Evolutionary conservation across 2,113 vertebrate genomes (phyloP), one percentile per base, ranked within the genome.

Genomic region (Hyperoodon ampullatus): DNA sequence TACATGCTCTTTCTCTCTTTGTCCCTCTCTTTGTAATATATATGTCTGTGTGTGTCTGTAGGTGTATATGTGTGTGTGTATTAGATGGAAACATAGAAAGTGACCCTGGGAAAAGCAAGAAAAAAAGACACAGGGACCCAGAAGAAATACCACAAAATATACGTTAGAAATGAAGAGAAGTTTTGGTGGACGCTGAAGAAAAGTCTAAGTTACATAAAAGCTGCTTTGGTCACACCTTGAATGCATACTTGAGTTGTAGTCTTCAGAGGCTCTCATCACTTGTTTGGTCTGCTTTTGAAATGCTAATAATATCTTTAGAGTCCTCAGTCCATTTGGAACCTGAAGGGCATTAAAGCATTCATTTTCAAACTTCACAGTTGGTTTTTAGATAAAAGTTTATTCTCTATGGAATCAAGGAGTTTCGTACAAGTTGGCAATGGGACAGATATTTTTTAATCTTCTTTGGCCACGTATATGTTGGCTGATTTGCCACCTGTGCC

Each of bases 241-340:
- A 30, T 13, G 0, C 1, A 3, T 3, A 16, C 28, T 39, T 28
- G 10, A 1, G 1, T 77, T 87, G 23, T 26, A 35, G n/a, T 75
- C 10, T n/a, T 88, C 13, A n/a, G 21, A 90, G 47, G 13, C 24
- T 30, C 18, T 77, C 30, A 28, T 15, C 55, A 47, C 8, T 44
- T 71, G 30, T 35, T 53, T 83, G 39, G 71, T 50, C 15, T 86
- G 4, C n/a, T 90, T 97, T 94, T 83, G 68, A 87, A 87, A 90
- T 94, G 80, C 8, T 93, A 71, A 93, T 96, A 88, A 71, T 84
- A 88, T 93, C 24, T 58, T 84, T 78, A 88, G 42, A 28, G 66
- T 68, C 18, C 26, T 65, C 35, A 3, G 6, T 88, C 8, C 14
- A 60, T 30, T 71, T 84, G 61, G 24, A 84, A 93, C 0, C n/a